phyloP scores from a whole-genome alignment of 2,113 vertebrate genomes.

The Isichthys henryi region DNA sequence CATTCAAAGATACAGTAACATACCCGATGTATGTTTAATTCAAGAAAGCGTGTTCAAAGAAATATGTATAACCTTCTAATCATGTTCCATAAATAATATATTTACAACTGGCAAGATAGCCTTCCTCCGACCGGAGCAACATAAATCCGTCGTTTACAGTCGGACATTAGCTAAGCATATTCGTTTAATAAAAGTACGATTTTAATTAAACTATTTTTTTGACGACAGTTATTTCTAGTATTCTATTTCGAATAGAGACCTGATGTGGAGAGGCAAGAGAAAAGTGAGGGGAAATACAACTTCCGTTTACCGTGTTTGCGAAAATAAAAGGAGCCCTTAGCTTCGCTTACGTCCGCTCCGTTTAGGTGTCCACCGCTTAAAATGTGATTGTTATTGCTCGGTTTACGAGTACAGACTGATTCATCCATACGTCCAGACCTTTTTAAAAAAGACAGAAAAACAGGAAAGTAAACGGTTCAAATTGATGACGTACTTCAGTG shows the following conservation, averaged over 20 bases:
- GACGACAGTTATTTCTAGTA: conserved; percentile 32
- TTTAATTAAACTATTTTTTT: conserved; percentile 59
- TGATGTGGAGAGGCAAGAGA: background rate
- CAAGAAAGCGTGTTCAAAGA: conserved; percentile 60
- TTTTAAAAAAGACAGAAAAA: background rate
- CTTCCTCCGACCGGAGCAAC: conserved; percentile 42
- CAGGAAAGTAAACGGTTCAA: background rate
- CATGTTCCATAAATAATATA: conserved; percentile 65
- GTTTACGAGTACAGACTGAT: background rate
- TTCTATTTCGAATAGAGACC: conserved; percentile 10
- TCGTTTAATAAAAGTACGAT: conserved; percentile 62
- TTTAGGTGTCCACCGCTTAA: background rate
- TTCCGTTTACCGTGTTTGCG: background rate
- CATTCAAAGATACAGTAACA: conserved; percentile 10
- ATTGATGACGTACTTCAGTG: conserved; percentile 28
- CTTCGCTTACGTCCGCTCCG: too few species aligned
- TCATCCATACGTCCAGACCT: background rate
- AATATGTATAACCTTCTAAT: conserved; percentile 54
- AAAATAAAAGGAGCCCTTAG: background rate
- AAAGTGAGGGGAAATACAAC: background rate
- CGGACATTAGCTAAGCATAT: conserved; percentile 60
- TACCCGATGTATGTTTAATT: conserved; percentile 37
- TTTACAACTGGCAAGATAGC: conserved; percentile 59
- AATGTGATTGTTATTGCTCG: background rate
- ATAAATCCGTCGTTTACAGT: conserved; percentile 46